Evolutionary conservation across 2,113 vertebrate species (phyloP), one percentile per base, ranked within the genome.

Genomic region (Ia io): DNA sequence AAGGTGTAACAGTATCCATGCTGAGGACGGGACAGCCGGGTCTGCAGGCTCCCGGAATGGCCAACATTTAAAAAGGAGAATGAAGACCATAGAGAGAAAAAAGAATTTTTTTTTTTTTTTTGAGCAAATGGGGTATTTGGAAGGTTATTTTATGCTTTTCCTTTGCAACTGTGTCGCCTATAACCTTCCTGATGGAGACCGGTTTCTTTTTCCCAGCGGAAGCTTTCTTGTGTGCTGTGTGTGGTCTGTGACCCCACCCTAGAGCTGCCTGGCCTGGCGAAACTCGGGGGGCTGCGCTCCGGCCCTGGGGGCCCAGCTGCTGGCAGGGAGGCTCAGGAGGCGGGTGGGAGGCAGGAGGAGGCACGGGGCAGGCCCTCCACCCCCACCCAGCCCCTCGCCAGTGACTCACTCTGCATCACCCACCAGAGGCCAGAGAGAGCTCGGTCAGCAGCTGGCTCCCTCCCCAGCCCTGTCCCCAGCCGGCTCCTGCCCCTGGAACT

Each of bases 81-180:
- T 67, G 51, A 88, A 95, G 92, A 95, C 96, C 90, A 96, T 65
- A 91, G 97, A 82, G 18, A n/a, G 28, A 80, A 56, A 67, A 63
- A n/a, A 23, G n/a, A 20, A 16, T 12, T 40, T 37, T 10, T 37
- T 76, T 74, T 35, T 65, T 6, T 87, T 93, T 95, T 95, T 95
- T 91, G 74, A 97, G 96, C 94, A 97, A 96, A 97, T 96, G 83
- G 97, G 97, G 83, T 97, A 93, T 98, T 98, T 95, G 96, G 96
- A 98, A 97, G 97, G 97, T 98, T 98, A 98, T 98, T 11, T 61
- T 30, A 97, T 96, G 90, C 76, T 84, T 91, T 91, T 88, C 42
- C 85, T 96, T 90, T 87, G 51, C 80, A 89, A 51, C 73, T 79
- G 63, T 93, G 35, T 93, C 42, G 2, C 76, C 87, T 91, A 1